Conservation (phyloP, 2,888 invertebrate species). For the Synergus itoensis region DNA sequence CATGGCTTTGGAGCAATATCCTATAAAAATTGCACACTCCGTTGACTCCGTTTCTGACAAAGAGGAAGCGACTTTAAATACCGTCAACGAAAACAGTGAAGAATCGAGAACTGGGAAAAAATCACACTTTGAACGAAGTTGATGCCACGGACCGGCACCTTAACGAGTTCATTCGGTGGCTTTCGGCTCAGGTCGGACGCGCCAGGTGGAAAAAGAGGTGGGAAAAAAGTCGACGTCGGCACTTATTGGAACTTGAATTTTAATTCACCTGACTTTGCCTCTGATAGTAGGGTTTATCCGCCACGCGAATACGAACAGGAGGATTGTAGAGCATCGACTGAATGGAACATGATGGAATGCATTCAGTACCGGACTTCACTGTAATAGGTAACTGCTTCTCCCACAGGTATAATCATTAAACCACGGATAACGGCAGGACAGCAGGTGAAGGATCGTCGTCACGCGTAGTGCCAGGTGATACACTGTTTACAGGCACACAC, state of each 20-base stretch:
- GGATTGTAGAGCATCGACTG: neutral
- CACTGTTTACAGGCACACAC: slow-evolving; percentile 2
- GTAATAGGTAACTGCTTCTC: slow-evolving; percentile 1
- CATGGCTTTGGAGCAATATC: slow-evolving; percentile 32
- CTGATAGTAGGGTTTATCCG: neutral
- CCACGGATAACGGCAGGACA: slow-evolving; percentile 25
- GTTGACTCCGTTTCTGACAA: neutral
- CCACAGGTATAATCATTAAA: no score
- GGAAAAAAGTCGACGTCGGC: slow-evolving; percentile 53
- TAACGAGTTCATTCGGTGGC: slow-evolving; percentile 70
- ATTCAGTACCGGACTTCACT: slow-evolving; percentile 1
- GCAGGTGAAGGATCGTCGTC: slow-evolving; percentile 7
- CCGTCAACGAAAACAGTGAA: neutral
- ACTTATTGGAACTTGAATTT: neutral
- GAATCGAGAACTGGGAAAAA: slow-evolving; percentile 5
- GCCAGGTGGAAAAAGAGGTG: slow-evolving; percentile 68
- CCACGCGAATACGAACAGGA: neutral
- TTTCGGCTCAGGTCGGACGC: slow-evolving; percentile 69
- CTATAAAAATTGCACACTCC: slow-evolving; percentile 13
- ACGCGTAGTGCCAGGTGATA: slow-evolving; percentile 15
- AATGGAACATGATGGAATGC: neutral
- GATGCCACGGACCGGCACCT: slow-evolving; percentile 73
- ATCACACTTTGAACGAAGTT: slow-evolving; percentile 56
- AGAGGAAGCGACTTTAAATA: neutral
- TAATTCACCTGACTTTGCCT: neutral